Evolutionary conservation across 1,140 invertebrate genomes (phyloP), one percentile per base, ranked within the genome.

Genomic region (Orius insidiosus): DNA sequence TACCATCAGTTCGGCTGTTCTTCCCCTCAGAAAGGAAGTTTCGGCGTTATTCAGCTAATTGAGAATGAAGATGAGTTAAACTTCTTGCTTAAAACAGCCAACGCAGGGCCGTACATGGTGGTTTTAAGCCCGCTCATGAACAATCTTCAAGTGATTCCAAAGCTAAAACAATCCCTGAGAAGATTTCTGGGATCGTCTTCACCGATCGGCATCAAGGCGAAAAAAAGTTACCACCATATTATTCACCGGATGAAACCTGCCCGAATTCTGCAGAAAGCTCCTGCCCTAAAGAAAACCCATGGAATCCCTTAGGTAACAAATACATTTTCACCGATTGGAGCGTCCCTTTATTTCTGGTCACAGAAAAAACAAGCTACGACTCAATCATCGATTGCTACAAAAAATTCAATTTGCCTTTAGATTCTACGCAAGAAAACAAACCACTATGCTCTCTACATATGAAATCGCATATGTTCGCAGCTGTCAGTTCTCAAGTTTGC

Each of bases 1-100:
- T 37, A 93, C 89, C 85, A 94, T 69, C 84, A 92, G 61, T 78
- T 84, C 58, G 90, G 90, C 47, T 94, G 89, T 64, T 75, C 80
- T 32, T 88, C 62, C 65, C 45, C 63, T 66, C 45, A 68, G 65
- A n/a, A 30, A 44, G 90, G 89, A 8, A 85, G 84, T 53, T 78
- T 85, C 14, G 90, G 90, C 24, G 78, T 86, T 7, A 65, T 94
- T 11, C 83, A 93, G 56, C 65, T 81, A 51, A 64, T 92, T 13
- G 59, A 70, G 30, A 59, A 63, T 31, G 49, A 64, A 5, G 57
- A 55, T 9, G 84, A 89, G 62, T 60, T 85, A 5, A 60, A 76
- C 15, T 89, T 80, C 74, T 57, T 94, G 14, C 60, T 82, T 30
- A 62, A 67, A 0, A 71, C 74, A 55, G 73, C 75, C 2, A 75